Conservation (phyloP, 1,140 invertebrate genomes). For the Globodera rostochiensis region DNA sequence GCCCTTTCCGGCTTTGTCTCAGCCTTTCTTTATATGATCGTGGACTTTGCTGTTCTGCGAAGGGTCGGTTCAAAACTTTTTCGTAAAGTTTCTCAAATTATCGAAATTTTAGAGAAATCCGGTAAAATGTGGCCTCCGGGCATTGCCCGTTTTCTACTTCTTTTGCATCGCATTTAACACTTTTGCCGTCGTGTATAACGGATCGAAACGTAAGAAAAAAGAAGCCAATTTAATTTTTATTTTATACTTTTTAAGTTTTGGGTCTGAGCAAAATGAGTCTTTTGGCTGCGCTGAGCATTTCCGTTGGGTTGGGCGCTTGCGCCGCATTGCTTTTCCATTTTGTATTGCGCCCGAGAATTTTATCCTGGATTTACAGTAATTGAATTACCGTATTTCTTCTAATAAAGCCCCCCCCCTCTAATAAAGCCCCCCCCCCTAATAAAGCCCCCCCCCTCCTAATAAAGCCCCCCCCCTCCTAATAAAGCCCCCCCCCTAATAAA, state of each 20-base stretch:
- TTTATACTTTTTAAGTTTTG: slow-evolving; percentile 47
- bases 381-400: neutral
- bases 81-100: neutral
- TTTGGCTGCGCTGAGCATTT: slow-evolving; percentile 49
- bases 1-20: slow-evolving; percentile 48
- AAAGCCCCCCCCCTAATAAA: too few species aligned
- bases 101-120: slow-evolving; percentile 72
- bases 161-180: slow-evolving; percentile 87
- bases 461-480: too few species aligned
- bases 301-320: slow-evolving; percentile 40
- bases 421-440: too few species aligned
- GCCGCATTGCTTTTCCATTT: slow-evolving; percentile 55
- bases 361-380: slow-evolving; percentile 42
- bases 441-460: too few species aligned
- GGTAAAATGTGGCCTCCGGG: slow-evolving; percentile 77
- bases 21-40: slow-evolving; percentile 39
- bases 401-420: neutral
- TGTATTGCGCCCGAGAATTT: slow-evolving; percentile 48
- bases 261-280: slow-evolving; percentile 42
- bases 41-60: slow-evolving; percentile 47
- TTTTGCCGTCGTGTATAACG: slow-evolving; percentile 86
- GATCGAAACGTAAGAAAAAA: slow-evolving; percentile 79
- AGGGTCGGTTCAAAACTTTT: slow-evolving; percentile 66
- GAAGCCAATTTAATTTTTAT: neutral
- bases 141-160: slow-evolving; percentile 89